Evolutionary conservation across 2,888 invertebrate species (phyloP), one percentile per base, ranked within the genome.

Genomic region (Lithophane leautieri): DNA sequence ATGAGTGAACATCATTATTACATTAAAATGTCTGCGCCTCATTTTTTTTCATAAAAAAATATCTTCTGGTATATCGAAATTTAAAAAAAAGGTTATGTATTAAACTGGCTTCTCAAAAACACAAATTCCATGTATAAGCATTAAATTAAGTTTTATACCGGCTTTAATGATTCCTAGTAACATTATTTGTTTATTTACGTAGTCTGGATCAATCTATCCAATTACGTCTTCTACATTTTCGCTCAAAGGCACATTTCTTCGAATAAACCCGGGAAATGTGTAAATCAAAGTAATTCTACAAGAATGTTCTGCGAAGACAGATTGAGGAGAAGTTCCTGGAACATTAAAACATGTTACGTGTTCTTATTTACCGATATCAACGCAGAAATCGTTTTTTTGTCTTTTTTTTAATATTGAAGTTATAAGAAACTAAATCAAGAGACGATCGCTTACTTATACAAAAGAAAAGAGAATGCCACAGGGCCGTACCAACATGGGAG

Each of bases 221-320:
- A 34, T 7, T 25, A 25, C 8, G 19, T 44, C 60, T 66, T 47
- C 14, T 28, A 44, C 12, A 47, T 52, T 67, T 67, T 40, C 68
- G 7, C 25, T 76, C 16, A 54, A 76, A 63, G 7, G 34, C 19
- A 22, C 40, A 25, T 2, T 77, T 77, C 50, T n/a, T 25, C 6
- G 60, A 60, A 78, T 60, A 8, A 40, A 22, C 4, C 2, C 9
- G 12, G 6, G 12, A 34, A 50, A 14, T 16, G 42, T 22, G 28
- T 58, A 66, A 60, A 66, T 66, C 28, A 60, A 67, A 67, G 4
- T 50, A 28, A n/a, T 58, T 56, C 14, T 22, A 44, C 16, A 16
- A n/a, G 34, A 52, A 44, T 76, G 22, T 54, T 67, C 47, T 11
- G 11, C 3, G 28, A 66, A 78, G 14, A 12, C 14, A 50, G 6